These are phyloP conservation scores for Labroides dimidiatus DNA, from an alignment of 2,797 vertebrate genomes.

Conservation along the genomic window DNA sequence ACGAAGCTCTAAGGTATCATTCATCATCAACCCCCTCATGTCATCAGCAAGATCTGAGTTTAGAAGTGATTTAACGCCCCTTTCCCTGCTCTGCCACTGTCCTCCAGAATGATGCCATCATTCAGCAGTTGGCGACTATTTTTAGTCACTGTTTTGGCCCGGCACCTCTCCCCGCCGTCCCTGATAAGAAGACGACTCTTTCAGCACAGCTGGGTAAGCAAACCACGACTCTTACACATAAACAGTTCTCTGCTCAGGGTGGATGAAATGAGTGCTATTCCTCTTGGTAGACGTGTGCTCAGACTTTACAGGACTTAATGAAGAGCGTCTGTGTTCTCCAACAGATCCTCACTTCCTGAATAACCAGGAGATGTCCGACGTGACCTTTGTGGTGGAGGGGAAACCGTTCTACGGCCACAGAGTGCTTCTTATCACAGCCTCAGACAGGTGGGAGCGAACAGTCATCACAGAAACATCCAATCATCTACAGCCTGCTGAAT, in stretches of 20 bases:
- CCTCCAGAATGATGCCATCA: constrained; percentile 90
- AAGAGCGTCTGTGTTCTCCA: background rate
- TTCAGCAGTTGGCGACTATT: constrained; percentile 91
- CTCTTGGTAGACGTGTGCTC: background rate
- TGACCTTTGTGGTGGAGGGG: constrained; percentile 95
- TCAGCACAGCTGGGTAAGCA: constrained; percentile 88
- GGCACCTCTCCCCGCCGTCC: constrained; percentile 90
- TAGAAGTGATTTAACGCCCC: background rate
- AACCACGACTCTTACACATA: background rate
- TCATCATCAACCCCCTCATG: background rate
- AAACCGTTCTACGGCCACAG: constrained; percentile 96
- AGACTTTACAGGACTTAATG: background rate
- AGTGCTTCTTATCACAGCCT: constrained; percentile 95
- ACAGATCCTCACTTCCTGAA: constrained; percentile 97
- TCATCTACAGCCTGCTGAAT: background rate
- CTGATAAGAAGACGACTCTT: constrained; percentile 88
- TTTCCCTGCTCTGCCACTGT: constrained; percentile 23
- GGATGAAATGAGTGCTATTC: background rate
- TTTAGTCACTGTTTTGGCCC: constrained; percentile 94
- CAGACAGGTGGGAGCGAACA: constrained; percentile 88
- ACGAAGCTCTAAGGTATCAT: constrained; percentile 90
- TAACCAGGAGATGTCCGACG: constrained; percentile 97
- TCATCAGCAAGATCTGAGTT: background rate
- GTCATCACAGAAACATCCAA: background rate
- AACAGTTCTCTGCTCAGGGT: background rate